Evolutionary conservation across 2,888 invertebrate genomes (phyloP), one percentile per base, ranked within the genome.

Genomic region (Latrodectus hesperus): DNA sequence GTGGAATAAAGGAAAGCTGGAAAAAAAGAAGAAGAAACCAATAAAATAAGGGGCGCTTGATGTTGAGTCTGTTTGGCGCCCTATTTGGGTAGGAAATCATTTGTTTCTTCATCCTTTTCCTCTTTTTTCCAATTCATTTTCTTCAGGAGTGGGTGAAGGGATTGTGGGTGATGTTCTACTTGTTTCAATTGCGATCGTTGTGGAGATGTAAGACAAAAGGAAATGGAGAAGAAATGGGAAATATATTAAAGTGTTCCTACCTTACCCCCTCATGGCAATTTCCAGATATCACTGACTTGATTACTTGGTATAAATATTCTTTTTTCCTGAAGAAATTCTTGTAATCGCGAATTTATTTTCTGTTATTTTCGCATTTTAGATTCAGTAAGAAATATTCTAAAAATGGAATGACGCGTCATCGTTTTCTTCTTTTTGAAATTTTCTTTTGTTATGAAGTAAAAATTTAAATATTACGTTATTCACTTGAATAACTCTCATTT

Each of bases 161-260:
- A 60, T 60, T 60, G 60, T 60, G 60, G 12, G 60, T 60, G 60
- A 60, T 60, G n/a, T 60, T 60, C 14, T n/a, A 16, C 60, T 60
- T 60, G n/a, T 60, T 60, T 60, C 60, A 60, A 60, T 60, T 60
- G 60, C n/a, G 60, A 60, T 12, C 60, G n/a, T 60, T 60, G 60
- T 60, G 6, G n/a, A 60, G 60, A 60, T 38, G 2, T 38, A 38
- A 60, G 60, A 12, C 60, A 60, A 60, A 60, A 60, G n/a, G 12
- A 60, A 11, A 6, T 60, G n/a, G 12, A 3, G 14, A 60, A n/a
- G 60, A 60, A 11, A 60, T 38, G 38, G n/a, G 60, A 60, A 60
- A 60, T 16, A 60, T 38, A 60, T 10, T 60, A 16, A 60, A 60
- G 60, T 60, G 38, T 38, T 16, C 60, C 12, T 16, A 16, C 60